Base-by-base conservation (phyloP, 2,888 invertebrate genomes). In the Psococerastis gibbosa region DNA sequence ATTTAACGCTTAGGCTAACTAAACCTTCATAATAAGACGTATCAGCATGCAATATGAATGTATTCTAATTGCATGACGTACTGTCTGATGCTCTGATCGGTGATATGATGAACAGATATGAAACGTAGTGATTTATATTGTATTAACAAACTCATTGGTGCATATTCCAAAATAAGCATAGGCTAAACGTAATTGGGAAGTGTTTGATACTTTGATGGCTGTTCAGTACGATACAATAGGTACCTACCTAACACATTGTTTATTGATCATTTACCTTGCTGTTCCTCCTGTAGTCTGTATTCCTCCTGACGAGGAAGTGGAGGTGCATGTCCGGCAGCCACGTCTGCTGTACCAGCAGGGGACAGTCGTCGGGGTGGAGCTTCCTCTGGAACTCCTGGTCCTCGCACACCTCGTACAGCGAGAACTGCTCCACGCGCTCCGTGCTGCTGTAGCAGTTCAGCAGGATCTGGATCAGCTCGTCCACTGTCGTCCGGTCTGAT, bases 381-480 rank as follows among this genome's bases (percentile, higher is more conserved):
- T 87, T 85, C 46, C 88, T 71, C 61, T 88, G 85, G 62, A 84
- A 84, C 60, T 85, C 84, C 60, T 83, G 81, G 5, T 78, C 77
- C 49, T 77, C 74, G 54, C 75, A 75, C 20, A 73, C 73, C 84
- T 88, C 88, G 61, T 85, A 87, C 32, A 88, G 64, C 32, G 85
- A 84, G 63, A 85, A 88, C 59, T 82, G 75, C 61, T 85, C 85
- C 2, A 85, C 81, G 18, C 79, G 73, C 59, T 88, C 87, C 49
- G 70, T 70, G 48, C 81, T 83, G 60, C 76, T 81, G 59, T 84
- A 88, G 62, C 87, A 88, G 53, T 79, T 81, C 46, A 91, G 68
- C 46, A 91, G 62, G 51, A 91, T 72, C 48, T 80, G 77, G 48
- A 91, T 73, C 48, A 91, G 67, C 63, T 91, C 89, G 58, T 87